Conservation (phyloP, 2,113 vertebrate genomes). For the Leuciscus idus region DNA sequence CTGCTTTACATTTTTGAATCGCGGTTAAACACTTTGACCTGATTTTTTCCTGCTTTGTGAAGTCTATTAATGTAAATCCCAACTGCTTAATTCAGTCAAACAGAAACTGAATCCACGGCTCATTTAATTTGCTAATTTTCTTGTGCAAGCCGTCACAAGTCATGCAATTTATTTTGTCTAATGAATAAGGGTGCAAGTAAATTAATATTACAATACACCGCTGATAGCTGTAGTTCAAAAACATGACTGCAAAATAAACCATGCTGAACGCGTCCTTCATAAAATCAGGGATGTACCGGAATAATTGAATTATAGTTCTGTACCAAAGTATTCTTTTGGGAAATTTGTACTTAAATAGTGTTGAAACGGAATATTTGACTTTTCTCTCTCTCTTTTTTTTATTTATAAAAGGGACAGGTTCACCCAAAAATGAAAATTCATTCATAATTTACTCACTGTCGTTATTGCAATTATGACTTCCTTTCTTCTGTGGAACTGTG, state of each 20-base stretch:
- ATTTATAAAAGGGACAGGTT: neutral
- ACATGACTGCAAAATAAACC: neutral
- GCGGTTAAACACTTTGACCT: neutral
- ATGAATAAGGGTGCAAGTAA: slow-evolving; percentile 13
- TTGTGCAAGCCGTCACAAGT: neutral
- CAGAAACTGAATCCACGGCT: neutral
- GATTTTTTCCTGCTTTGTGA: neutral
- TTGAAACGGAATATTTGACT: neutral
- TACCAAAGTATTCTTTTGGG: neutral
- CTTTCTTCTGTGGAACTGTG: neutral
- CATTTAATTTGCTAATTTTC: slow-evolving; percentile 1
- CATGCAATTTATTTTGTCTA: slow-evolving; percentile 1
- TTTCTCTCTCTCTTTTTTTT: neutral
- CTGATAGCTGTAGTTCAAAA: neutral
- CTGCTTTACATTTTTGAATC: neutral
- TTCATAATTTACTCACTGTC: neutral
- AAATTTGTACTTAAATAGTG: neutral
- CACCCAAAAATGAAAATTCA: neutral
- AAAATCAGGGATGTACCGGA: neutral
- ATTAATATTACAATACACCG: neutral
- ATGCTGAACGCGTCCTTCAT: neutral
- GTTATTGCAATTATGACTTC: neutral
- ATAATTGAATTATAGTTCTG: neutral
- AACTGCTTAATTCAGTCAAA: slow-evolving; percentile 3
- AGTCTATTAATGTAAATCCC: slow-evolving; percentile 14